Evolutionary conservation across 2,888 invertebrate genomes (phyloP).

Genomic region (Muschampia plurimacula): DNA sequence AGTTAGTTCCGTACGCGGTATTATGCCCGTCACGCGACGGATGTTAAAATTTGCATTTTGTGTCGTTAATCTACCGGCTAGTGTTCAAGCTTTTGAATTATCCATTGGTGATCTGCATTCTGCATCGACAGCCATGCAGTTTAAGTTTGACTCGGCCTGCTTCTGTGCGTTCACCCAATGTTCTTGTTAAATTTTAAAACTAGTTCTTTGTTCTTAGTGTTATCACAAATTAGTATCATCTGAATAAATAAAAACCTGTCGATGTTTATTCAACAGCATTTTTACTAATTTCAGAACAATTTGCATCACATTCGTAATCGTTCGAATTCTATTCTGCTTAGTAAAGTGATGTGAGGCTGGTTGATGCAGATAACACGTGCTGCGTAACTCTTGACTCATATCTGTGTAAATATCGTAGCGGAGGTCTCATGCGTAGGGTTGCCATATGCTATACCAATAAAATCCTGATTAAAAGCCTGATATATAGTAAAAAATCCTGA

Average conservation of each 20-base stretch:
- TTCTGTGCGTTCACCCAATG: background rate
- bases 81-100: background rate
- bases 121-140: background rate
- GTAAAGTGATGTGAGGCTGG: constrained; percentile 17
- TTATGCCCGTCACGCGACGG: constrained; percentile 19
- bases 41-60: constrained; percentile 22
- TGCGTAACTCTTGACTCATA: constrained; percentile 29
- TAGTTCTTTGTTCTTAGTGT: background rate
- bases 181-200: background rate
- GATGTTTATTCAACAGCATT: background rate
- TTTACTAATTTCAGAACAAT: constrained; percentile 10
- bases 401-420: constrained; percentile 23
- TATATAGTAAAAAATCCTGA: no score
- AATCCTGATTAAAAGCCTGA: no score
- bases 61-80: background rate
- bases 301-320: constrained; percentile 18
- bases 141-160: background rate
- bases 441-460: no score
- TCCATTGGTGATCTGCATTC: background rate
- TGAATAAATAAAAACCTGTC: background rate
- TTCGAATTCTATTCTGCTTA: constrained; percentile 19
- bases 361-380: constrained; percentile 10
- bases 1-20: constrained; percentile 19
- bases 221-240: background rate
- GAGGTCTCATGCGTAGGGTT: background rate